Conservation (phyloP, 2,113 vertebrate species). For the Crotalus helleri region DNA sequence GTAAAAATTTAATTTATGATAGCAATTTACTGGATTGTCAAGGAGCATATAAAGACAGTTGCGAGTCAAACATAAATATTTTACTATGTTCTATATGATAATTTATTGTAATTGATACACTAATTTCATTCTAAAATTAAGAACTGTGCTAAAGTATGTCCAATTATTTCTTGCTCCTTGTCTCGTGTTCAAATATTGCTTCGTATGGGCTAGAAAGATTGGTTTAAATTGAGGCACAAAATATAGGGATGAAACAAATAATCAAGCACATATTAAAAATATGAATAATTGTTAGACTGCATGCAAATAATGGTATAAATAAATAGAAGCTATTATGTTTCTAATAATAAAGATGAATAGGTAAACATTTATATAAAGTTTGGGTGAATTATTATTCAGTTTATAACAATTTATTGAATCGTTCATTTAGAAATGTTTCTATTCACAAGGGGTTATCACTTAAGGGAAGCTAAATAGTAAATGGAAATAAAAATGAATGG, state of each 20-base stretch:
- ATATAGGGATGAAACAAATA: background rate
- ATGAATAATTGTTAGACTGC: background rate
- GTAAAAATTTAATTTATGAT: background rate
- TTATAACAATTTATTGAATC: background rate
- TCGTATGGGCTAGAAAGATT: background rate
- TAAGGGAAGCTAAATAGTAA: background rate
- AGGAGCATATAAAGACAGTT: background rate
- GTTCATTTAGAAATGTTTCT: background rate
- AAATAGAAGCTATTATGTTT: background rate
- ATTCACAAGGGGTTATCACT: background rate
- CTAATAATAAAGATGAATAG: background rate
- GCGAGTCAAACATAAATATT: slow-evolving; percentile 8
- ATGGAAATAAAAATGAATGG: background rate
- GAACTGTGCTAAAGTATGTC: background rate
- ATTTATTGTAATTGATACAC: background rate
- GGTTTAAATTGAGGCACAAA: background rate
- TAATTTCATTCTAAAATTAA: background rate
- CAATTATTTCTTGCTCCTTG: background rate
- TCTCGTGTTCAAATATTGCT: background rate
- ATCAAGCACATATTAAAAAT: background rate
- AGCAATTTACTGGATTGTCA: background rate
- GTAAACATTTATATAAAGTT: background rate
- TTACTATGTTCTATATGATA: background rate
- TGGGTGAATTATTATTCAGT: background rate
- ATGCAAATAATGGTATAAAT: background rate